Evolutionary conservation across 2,113 vertebrate genomes (phyloP).

Genomic region (Gallinago paraguaiae): DNA sequence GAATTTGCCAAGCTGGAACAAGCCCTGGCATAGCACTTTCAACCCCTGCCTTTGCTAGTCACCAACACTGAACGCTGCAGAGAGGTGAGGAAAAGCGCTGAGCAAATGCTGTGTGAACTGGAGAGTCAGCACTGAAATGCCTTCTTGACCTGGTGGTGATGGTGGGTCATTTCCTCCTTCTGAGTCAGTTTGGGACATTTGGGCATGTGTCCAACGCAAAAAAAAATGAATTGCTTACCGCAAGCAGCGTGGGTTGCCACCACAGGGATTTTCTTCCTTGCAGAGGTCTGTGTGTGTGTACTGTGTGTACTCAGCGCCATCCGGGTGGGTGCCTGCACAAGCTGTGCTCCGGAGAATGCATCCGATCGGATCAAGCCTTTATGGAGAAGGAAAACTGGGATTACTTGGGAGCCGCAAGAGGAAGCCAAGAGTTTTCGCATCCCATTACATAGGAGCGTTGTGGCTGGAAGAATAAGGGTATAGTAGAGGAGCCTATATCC

Average conservation of each 20-base stretch:
- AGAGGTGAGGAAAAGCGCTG: background rate
- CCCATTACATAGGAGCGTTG: background rate
- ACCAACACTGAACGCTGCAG: background rate
- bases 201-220: background rate
- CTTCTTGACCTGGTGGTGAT: background rate
- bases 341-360: background rate
- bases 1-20: conserved; percentile 47
- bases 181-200: background rate
- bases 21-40: conserved; percentile 24
- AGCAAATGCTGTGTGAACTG: background rate
- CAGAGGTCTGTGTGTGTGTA: background rate
- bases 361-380: background rate
- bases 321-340: fast-evolving
- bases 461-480: background rate
- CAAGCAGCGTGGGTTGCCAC: background rate
- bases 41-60: conserved; percentile 12
- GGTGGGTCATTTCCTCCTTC: background rate
- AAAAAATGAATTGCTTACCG: background rate
- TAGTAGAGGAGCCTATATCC: background rate
- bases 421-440: background rate
- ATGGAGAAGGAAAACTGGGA: background rate
- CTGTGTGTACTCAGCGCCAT: fast-evolving
- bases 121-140: background rate
- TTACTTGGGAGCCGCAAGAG: background rate
- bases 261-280: background rate